Conservation (phyloP, 35 echinoderm and acorn worm genomes). For the Strongylocentrotus purpuratus region DNA sequence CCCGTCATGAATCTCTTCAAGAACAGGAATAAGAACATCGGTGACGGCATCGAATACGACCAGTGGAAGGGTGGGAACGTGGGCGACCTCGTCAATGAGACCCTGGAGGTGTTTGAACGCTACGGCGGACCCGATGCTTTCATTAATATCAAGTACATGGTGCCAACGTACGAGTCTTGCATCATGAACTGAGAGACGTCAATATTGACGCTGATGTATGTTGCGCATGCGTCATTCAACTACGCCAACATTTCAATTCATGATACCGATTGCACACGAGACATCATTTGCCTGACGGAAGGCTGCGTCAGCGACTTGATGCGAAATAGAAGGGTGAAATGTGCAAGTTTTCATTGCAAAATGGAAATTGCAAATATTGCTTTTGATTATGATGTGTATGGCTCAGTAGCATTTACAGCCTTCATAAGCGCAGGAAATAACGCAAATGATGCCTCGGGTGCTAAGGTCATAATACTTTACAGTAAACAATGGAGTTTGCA, state of each 20-base stretch:
- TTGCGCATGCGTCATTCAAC: background rate
- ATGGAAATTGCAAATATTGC: no score
- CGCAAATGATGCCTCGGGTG: no score
- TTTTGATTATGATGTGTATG: no score
- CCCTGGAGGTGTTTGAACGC: constrained; percentile 81
- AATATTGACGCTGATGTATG: background rate
- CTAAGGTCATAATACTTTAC: no score
- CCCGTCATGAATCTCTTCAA: constrained; percentile 91
- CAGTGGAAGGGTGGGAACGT: constrained; percentile 83
- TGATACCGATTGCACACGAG: no score
- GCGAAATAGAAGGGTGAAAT: no score
- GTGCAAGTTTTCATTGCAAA: no score
- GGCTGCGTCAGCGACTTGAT: no score
- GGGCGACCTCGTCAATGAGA: constrained; percentile 81
- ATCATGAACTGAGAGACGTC: constrained; percentile 52
- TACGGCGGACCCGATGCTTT: constrained; percentile 87
- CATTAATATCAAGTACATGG: constrained; percentile 96
- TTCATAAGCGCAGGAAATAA: no score
- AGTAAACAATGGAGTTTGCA: no score
- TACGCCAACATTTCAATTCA: background rate
- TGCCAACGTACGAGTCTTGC: constrained; percentile 93
- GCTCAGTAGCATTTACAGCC: no score
- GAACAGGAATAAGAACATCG: constrained; percentile 89
- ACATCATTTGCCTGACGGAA: no score
- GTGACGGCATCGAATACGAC: constrained; percentile 91